Conservation (phyloP, 64 coral and sea anemone genomes). For the Pocillopora damicornis region DNA sequence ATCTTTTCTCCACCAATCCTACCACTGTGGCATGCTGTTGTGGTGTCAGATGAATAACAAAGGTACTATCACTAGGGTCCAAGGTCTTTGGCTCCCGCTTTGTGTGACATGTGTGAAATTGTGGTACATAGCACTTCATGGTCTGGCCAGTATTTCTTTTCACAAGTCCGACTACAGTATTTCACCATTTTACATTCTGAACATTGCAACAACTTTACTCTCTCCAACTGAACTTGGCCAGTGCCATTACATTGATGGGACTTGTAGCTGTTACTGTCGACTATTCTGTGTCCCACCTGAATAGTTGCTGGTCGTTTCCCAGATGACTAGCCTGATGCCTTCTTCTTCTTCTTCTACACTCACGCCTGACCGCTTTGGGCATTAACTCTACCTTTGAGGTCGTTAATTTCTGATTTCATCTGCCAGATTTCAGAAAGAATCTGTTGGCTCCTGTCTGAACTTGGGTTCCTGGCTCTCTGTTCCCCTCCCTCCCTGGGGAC, state of each 20-base stretch:
- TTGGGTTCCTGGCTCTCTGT: not conserved
- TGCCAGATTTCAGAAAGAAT: conserved; percentile 9
- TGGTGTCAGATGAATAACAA: conserved; percentile 46
- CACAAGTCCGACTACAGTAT: conserved; percentile 49
- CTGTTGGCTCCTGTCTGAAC: conserved; percentile 20
- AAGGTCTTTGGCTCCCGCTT: not conserved
- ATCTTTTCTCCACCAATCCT: conserved; percentile 33
- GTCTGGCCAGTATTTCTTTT: conserved; percentile 56
- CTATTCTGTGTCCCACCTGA: conserved; percentile 61
- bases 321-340: conserved; percentile 4
- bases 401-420: conserved; percentile 42
- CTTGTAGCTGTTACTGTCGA: conserved; percentile 31
- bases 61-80: conserved; percentile 14
- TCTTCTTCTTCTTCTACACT: conserved; percentile 27
- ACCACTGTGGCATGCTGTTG: conserved; percentile 7
- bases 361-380: conserved; percentile 15
- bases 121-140: conserved; percentile 47
- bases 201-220: conserved; percentile 45
- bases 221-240: conserved; percentile 28
- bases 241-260: conserved; percentile 53
- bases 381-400: conserved; percentile 24
- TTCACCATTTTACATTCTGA: conserved; percentile 51
- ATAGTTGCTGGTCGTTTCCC: conserved; percentile 64
- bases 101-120: conserved; percentile 15
- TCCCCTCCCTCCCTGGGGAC: not conserved